Base-by-base conservation (phyloP, 2,888 invertebrate species). In the Ceramica pisi region DNA sequence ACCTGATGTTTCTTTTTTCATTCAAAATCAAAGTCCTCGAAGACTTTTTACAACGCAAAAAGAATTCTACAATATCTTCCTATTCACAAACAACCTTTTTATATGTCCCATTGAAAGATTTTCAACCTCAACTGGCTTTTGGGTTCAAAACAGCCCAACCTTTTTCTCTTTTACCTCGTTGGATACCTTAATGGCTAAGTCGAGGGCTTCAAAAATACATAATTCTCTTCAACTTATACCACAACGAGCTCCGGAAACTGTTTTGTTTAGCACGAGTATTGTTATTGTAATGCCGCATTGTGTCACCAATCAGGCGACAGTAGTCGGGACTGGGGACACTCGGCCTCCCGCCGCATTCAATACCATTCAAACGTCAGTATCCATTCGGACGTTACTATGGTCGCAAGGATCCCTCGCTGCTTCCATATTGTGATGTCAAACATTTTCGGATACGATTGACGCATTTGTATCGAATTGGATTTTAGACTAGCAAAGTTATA, bases 281-380 rank as follows among this genome's bases (percentile, higher is more conserved):
- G 94, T 93, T 92, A 93, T 94, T 93, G 85, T 92, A 90, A 94
- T 93, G 90, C 89, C 81, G 88, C 87, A 91, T 91, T 91, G 91
- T 91, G 88, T 90, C 87, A 79, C 81, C 79, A 67, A 78, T 78
- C 75, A 41, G 74, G 68, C 65, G 67, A 67, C 64, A 57, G 78
- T 51, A 65, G 67, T 64, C 70, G 70, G 82, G 73, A 69, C 68
- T 31, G 75, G 67, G 84, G 73, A 66, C 75, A 66, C 55, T 67
- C 53, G 12, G 50, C 62, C 83, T 79, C 83, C 83, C 62, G 62
- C 23, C 74, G 46, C 82, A 62, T 66, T 62, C 51, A 51, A 75
- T 48, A 50, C 53, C 12, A 61, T 48, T 38, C 21, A 4, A 14
- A 38, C 14, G 35, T 57, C 68, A 78, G 72, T 78, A 67, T 59